Conservation (phyloP, 2,888 invertebrate genomes). For the Chrysolina americana region DNA sequence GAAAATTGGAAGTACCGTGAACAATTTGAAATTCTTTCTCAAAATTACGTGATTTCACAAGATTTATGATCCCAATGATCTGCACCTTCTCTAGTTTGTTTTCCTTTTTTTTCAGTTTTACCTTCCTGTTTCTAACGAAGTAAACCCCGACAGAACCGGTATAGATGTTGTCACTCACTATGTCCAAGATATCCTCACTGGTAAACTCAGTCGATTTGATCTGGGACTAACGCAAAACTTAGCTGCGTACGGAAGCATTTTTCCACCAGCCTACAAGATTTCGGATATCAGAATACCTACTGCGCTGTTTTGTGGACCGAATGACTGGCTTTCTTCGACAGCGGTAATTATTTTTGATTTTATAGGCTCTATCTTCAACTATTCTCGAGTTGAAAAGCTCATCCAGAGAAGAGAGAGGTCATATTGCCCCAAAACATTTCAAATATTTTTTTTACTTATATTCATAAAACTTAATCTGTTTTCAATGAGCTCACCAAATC, state of each 20-base stretch:
- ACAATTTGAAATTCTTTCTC: too few species aligned
- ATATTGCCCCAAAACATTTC: too few species aligned
- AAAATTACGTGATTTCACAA: too few species aligned
- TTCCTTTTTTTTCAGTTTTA: not conserved
- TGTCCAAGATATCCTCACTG: not conserved
- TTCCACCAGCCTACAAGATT: constrained; percentile 23
- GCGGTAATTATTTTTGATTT: not conserved
- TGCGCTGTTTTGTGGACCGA: constrained; percentile 20
- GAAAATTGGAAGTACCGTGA: too few species aligned
- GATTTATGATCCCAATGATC: too few species aligned
- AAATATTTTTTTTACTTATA: too few species aligned
- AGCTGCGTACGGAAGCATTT: constrained; percentile 4
- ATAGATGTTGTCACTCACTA: not conserved
- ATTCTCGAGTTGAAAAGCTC: too few species aligned
- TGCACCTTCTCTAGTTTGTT: not conserved
- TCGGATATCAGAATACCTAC: constrained; percentile 30
- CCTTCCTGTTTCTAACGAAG: not conserved
- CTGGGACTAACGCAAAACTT: constrained; percentile 20
- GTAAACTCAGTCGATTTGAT: not conserved
- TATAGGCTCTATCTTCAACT: too few species aligned
- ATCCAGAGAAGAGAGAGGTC: too few species aligned
- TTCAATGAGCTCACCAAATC: too few species aligned
- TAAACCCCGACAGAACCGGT: not conserved
- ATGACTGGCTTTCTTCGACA: constrained; percentile 26
- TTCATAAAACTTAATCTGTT: too few species aligned